Percentiles rank a stretch among this genome's conserved stretches.
These are phyloP conservation scores for Tamias sibiricus DNA, from an alignment of 2,113 vertebrate species.

Conservation along the genomic window DNA sequence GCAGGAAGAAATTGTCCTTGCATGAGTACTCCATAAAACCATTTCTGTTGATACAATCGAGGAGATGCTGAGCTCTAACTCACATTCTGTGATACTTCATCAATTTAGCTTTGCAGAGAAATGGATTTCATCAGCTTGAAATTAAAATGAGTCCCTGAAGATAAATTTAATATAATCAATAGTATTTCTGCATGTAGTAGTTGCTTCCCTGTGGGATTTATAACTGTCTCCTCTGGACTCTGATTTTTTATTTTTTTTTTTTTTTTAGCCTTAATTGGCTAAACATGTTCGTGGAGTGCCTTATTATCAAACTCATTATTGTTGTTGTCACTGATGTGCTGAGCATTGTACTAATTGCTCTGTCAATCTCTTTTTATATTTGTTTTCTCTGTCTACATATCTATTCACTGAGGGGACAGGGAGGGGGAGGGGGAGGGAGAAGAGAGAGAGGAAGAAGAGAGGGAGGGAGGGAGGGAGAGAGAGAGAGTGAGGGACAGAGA, in stretches of 20 bases:
- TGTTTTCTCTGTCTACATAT: not conserved
- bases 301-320: constrained; percentile 49
- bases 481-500: not conserved
- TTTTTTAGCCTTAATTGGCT: constrained; percentile 50
- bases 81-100: not conserved
- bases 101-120: not conserved
- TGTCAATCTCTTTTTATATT: not conserved
- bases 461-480: not conserved
- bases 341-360: not conserved
- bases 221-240: not conserved
- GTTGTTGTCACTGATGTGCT: not conserved
- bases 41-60: not conserved
- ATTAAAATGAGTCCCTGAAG: constrained; percentile 17
- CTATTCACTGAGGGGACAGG: not conserved
- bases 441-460: not conserved
- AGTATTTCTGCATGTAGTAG: not conserved
- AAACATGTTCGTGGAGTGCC: not conserved
- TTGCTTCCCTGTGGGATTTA: constrained; percentile 30
- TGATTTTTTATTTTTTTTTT: too few species aligned
- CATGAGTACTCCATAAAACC: not conserved
- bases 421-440: not conserved
- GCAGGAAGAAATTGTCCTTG: not conserved
- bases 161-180: constrained; percentile 52
- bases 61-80: not conserved
- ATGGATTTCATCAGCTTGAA: not conserved